phyloP scores from a whole-genome alignment of 2,113 vertebrate genomes.

The Phasianus colchicus region DNA sequence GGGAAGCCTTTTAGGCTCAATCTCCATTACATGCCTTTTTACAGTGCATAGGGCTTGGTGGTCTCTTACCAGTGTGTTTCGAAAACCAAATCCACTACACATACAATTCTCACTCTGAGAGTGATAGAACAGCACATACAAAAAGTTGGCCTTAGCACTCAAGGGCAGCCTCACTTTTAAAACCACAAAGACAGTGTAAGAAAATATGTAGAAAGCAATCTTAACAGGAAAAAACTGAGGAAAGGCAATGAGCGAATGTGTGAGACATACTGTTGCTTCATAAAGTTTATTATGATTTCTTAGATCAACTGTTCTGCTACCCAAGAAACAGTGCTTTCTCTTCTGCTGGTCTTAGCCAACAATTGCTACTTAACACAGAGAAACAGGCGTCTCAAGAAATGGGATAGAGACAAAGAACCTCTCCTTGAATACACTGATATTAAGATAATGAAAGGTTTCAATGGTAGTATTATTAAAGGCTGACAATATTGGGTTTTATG shows the following conservation, averaged over 20 bases:
- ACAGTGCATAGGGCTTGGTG: not conserved
- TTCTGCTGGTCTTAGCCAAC: conserved; percentile 24
- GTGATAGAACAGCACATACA: not conserved
- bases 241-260: not conserved
- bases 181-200: not conserved
- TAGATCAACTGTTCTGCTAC: not conserved
- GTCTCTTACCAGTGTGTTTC: not conserved
- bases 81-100: not conserved
- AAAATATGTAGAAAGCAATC: not conserved
- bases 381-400: conserved; percentile 38
- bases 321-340: not conserved
- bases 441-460: conserved; percentile 72
- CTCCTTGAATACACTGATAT: conserved; percentile 53
- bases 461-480: conserved; percentile 53
- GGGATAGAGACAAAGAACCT: conserved; percentile 62
- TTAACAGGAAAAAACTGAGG: not conserved
- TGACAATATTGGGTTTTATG: conserved; percentile 36
- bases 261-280: not conserved
- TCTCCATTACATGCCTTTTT: not conserved
- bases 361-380: conserved; percentile 60
- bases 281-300: not conserved
- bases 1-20: not conserved
- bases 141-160: not conserved
- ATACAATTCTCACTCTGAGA: not conserved
- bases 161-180: not conserved